Evolutionary conservation across 2,113 vertebrate genomes (phyloP), one percentile per base, ranked within the genome.

Genomic region (Epinephelus cyanopodus): DNA sequence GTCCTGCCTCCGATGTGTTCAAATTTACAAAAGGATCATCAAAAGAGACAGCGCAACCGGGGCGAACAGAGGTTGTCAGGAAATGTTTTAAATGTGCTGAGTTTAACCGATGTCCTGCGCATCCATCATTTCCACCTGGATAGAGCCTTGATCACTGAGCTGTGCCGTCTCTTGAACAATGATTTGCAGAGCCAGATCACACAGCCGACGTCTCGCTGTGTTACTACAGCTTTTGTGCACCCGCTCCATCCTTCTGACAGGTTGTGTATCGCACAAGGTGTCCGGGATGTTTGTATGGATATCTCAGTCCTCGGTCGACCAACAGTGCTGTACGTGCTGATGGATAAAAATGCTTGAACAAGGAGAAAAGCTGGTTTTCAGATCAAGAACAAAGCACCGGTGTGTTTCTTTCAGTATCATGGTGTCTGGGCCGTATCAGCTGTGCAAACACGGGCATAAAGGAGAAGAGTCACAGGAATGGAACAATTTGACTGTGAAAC

Each of bases 81-180:
- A 77, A 84, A 85, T 76, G 79, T 74, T 89, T 82, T 67, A 80
- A 88, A 83, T 90, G 83, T 85, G 83, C 88, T 50, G 83, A 76
- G 85, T 90, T 92, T 81, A 88, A 89, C 77, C 70, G n/a, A 61
- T 79, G 68, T 77, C 65, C 62, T 13, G 76, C 29, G 21, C 88
- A 90, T 92, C 86, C 90, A 89, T 92, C 90, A 87, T 89, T 74
- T 90, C 90, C 90, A 90, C 86, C 81, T 90, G 87, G 77, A 74
- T 61, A 42, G 39, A 71, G 81, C 87, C 82, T 89, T 84, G 92
- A 92, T 89, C 83, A 71, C 77, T 83, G 90, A 89, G 81, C 85
- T 74, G 85, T 56, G 54, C 15, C 29, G 17, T 73, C 69, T 78
- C 58, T 50, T 81, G 77, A 90, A 86, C 90, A 87, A 87, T 84